Evolutionary conservation across 2,113 vertebrate genomes (phyloP).

Genomic region (Dolichallabes microphthalmus): DNA sequence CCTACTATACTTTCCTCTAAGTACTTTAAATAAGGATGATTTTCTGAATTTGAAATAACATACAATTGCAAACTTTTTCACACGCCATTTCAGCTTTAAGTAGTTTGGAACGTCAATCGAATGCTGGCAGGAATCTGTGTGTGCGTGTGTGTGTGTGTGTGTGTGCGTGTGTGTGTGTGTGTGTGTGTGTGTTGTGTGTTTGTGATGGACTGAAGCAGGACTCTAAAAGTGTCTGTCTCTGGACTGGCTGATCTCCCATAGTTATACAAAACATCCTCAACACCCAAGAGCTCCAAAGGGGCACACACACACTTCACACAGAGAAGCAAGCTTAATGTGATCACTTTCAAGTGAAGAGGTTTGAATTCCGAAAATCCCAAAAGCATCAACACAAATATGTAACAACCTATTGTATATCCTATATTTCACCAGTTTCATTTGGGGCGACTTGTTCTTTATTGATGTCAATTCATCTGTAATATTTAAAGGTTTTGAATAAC

Average conservation of each 20-base stretch:
- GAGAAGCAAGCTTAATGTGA: constrained; percentile 33
- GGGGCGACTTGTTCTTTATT: constrained; percentile 22
- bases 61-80: constrained; percentile 8
- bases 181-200: background rate
- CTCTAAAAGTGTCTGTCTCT: constrained; percentile 29
- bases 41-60: background rate
- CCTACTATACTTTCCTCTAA: background rate
- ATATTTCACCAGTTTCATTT: background rate
- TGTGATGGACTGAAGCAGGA: constrained; percentile 33
- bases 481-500: constrained; percentile 24
- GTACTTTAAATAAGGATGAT: background rate
- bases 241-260: constrained; percentile 39
- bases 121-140: constrained; percentile 27
- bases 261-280: constrained; percentile 48
- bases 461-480: background rate
- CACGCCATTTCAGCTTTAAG: constrained; percentile 21
- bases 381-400: constrained; percentile 6
- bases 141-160: constrained; percentile 30
- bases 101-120: constrained; percentile 15
- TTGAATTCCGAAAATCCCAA: background rate
- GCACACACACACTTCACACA: constrained; percentile 9
- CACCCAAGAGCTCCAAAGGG: constrained; percentile 28
- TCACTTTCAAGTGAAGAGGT: constrained; percentile 36
- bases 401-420: background rate
- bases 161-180: constrained; percentile 15